phyloP scores from a whole-genome alignment of 2,113 vertebrate species.

The Mionectes macconnelli region DNA sequence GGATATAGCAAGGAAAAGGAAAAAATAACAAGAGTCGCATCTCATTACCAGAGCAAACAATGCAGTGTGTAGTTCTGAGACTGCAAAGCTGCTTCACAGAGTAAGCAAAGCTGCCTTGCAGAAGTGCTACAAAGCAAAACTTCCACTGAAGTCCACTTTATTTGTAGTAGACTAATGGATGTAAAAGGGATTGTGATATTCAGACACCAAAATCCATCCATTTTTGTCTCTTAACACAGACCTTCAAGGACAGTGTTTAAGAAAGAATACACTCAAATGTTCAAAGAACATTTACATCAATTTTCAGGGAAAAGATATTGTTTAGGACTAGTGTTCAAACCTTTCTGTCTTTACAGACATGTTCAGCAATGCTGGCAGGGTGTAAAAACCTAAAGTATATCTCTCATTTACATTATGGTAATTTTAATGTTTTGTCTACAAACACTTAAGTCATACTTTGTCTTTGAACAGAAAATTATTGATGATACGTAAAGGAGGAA shows the following conservation, averaged over 20 bases:
- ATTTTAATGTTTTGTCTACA: neutral
- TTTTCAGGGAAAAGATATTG: neutral
- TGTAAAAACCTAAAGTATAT: neutral
- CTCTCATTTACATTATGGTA: neutral
- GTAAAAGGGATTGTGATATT: neutral
- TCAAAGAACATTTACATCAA: neutral
- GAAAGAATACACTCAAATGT: neutral
- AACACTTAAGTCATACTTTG: neutral
- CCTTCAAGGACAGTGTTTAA: neutral
- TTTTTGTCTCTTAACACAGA: neutral
- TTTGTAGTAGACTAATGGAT: neutral
- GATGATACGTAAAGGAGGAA: neutral
- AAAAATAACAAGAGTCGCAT: neutral
- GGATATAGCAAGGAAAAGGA: neutral
- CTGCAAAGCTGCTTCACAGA: neutral
- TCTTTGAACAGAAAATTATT: neutral
- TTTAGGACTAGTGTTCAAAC: neutral
- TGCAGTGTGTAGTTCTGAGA: neutral
- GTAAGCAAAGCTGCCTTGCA: neutral
- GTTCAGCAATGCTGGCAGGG: neutral
- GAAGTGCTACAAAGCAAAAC: neutral
- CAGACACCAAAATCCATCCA: neutral
- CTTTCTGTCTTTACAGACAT: neutral
- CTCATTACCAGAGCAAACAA: neutral
- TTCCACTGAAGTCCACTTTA: neutral